Evolutionary conservation across 2,113 vertebrate species (phyloP).

Genomic region (Clarias batrachus): DNA sequence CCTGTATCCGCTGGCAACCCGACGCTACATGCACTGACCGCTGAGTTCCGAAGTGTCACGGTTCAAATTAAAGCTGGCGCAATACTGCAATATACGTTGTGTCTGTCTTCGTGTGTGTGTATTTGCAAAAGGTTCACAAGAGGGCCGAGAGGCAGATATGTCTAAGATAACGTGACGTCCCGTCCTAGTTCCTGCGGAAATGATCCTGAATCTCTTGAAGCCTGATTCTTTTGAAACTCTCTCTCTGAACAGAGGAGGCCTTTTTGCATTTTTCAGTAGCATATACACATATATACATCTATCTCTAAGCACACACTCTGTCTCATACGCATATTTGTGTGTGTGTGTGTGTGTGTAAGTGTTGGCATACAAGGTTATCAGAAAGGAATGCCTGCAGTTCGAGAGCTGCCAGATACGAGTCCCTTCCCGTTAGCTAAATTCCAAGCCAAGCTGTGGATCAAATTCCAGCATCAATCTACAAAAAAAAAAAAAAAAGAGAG

Average conservation of each 20-base stretch:
- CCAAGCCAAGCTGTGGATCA: conserved; percentile 87
- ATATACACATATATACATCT: conserved; percentile 71
- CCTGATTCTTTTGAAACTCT: conserved; percentile 60
- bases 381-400: conserved; percentile 88
- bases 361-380: conserved; percentile 71
- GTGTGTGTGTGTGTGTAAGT: conserved; percentile 61
- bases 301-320: conserved; percentile 60
- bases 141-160: conserved; percentile 65
- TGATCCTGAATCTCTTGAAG: conserved; percentile 73
- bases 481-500: conserved; percentile 77
- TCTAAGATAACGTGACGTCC: conserved; percentile 71
- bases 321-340: conserved; percentile 22
- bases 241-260: conserved; percentile 68
- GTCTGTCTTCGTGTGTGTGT: conserved; percentile 32
- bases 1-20: conserved; percentile 69
- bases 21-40: conserved; percentile 74
- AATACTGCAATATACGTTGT: conserved; percentile 8
- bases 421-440: conserved; percentile 71
- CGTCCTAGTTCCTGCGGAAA: conserved; percentile 67
- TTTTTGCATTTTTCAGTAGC: conserved; percentile 73
- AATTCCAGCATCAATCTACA: conserved; percentile 96
- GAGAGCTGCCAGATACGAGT: conserved; percentile 84
- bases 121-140: conserved; percentile 56
- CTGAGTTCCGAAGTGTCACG: conserved; percentile 66
- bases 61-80: conserved; percentile 72